Percentiles rank a stretch among this genome's conserved stretches.
phyloP scores from a whole-genome alignment of 2,797 vertebrate species.

The Neomorphus geoffroyi region DNA sequence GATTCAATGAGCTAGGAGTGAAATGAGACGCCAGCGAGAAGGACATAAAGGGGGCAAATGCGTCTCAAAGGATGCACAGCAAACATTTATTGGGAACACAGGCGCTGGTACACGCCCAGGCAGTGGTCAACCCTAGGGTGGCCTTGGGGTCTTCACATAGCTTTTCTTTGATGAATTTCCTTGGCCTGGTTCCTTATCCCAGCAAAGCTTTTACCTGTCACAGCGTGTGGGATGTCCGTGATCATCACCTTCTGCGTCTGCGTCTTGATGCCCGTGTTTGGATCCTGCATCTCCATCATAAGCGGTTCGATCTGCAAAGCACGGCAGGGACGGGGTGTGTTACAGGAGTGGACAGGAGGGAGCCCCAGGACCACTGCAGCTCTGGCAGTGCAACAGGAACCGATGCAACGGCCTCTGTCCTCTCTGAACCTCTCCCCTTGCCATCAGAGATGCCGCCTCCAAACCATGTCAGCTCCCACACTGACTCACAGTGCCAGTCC shows the following conservation, averaged over 20 bases:
- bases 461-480: neutral
- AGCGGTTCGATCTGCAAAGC: slow-evolving; percentile 85
- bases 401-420: neutral
- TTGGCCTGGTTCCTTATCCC: neutral
- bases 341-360: neutral
- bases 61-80: neutral
- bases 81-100: rapidly evolving
- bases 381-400: neutral
- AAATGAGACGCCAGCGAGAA: neutral
- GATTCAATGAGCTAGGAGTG: neutral
- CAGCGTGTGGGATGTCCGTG: slow-evolving; percentile 88
- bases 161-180: neutral
- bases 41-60: neutral
- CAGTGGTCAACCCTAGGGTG: neutral
- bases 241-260: slow-evolving; percentile 89
- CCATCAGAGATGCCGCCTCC: neutral
- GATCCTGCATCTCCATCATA: slow-evolving; percentile 95
- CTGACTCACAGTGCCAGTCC: neutral
- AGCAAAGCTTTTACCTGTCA: slow-evolving; percentile 81
- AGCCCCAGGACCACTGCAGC: neutral
- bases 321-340: rapidly evolving
- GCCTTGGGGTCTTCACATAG: rapidly evolving
- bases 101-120: neutral
- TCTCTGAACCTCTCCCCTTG: neutral
- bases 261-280: slow-evolving; percentile 85